phyloP scores from a whole-genome alignment of 2,797 vertebrate species.

The Anisognathus igniventris region DNA sequence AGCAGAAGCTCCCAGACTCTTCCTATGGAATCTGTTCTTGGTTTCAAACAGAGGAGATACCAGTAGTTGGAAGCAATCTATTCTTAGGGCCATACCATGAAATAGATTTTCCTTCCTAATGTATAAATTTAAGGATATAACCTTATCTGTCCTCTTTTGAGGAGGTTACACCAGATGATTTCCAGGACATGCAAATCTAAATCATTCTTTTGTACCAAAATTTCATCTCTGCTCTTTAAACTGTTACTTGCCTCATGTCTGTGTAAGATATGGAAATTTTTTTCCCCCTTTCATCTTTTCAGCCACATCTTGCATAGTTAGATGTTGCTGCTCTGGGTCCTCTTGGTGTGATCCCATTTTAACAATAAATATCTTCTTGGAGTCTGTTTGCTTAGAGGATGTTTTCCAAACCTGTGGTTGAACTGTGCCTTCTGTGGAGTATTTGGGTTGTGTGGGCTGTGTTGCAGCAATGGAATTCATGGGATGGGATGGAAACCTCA shows the following conservation, averaged over 20 bases:
- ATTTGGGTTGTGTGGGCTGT: accelerated
- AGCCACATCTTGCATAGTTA: background rate
- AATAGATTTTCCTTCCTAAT: background rate
- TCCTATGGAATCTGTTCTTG: background rate
- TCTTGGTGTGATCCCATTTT: background rate
- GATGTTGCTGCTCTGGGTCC: background rate
- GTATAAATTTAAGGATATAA: background rate
- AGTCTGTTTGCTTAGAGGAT: background rate
- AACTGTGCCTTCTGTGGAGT: background rate
- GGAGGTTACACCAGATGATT: background rate
- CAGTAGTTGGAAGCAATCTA: background rate
- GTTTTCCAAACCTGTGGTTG: background rate
- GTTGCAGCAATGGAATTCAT: background rate
- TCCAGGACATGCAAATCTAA: background rate
- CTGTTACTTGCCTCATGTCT: accelerated
- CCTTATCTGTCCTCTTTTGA: background rate
- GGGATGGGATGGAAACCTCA: background rate
- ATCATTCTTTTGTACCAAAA: background rate
- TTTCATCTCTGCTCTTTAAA: background rate
- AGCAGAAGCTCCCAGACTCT: background rate
- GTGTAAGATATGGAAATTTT: accelerated
- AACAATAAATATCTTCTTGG: background rate
- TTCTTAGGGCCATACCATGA: accelerated
- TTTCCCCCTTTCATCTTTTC: background rate
- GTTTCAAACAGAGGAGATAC: background rate